phyloP scores from a whole-genome alignment of 2,888 invertebrate genomes.

The Erynnis tages region DNA sequence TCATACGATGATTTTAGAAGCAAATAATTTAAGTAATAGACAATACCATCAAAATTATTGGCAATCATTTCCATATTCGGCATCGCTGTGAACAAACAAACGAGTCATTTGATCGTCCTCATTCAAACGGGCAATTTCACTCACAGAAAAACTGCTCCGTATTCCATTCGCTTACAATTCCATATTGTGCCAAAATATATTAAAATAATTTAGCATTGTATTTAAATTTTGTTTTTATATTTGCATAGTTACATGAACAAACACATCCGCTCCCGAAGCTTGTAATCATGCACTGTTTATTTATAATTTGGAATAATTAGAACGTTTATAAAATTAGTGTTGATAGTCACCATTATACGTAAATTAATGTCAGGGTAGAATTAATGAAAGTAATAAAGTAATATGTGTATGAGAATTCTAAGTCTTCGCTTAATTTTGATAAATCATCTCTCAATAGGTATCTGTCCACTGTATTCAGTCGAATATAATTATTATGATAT shows the following conservation, averaged over 20 bases:
- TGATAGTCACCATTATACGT: slow-evolving; percentile 90
- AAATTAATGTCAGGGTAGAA: slow-evolving; percentile 93
- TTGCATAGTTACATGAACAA: slow-evolving; percentile 25
- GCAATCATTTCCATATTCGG: too few species aligned
- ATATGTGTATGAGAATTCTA: slow-evolving; percentile 62
- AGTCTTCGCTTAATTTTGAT: slow-evolving; percentile 69
- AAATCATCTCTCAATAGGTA: slow-evolving; percentile 60
- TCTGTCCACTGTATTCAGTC: slow-evolving; percentile 71
- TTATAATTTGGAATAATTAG: slow-evolving; percentile 64
- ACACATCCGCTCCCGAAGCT: slow-evolving; percentile 26
- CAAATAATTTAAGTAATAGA: background rate
- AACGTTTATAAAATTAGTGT: slow-evolving; percentile 67
- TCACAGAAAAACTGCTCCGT: slow-evolving; percentile 18
- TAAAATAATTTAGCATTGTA: slow-evolving; percentile 41
- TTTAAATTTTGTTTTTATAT: slow-evolving; percentile 23
- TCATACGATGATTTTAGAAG: background rate
- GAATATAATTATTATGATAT: slow-evolving; percentile 32
- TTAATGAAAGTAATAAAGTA: slow-evolving; percentile 60
- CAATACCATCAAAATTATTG: too few species aligned
- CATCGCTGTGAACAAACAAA: background rate
- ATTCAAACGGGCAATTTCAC: slow-evolving; percentile 13
- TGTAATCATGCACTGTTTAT: slow-evolving; percentile 45
- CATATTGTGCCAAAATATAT: slow-evolving; percentile 76
- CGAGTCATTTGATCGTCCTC: slow-evolving; percentile 4
- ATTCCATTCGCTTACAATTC: slow-evolving; percentile 56